These are phyloP conservation scores for Patella caerulea DNA, from an alignment of 2,888 invertebrate genomes.

Conservation along the genomic window DNA sequence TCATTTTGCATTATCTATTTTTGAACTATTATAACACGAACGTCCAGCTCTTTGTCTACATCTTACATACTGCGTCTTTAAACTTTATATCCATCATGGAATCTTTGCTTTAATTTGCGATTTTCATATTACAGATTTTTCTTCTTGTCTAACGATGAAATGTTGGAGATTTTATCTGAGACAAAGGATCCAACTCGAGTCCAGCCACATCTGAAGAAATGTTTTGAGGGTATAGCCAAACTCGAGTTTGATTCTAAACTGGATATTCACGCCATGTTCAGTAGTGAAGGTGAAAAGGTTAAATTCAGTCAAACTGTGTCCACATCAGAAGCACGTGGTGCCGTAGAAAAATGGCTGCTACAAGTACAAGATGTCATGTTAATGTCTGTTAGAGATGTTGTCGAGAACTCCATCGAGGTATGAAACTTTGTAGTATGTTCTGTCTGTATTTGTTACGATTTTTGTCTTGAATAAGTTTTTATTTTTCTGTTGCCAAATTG, in stretches of 20 bases:
- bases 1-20: too few species aligned
- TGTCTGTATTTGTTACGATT: not conserved
- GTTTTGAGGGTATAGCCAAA: conserved; percentile 83
- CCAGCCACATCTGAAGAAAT: conserved; percentile 72
- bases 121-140: conserved; percentile 62
- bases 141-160: conserved; percentile 72
- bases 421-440: conserved; percentile 22
- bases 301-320: conserved; percentile 82
- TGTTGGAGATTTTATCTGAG: conserved; percentile 72
- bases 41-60: too few species aligned
- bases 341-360: conserved; percentile 89
- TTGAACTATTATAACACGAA: too few species aligned
- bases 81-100: too few species aligned
- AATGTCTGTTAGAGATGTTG: conserved; percentile 79
- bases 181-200: conserved; percentile 72
- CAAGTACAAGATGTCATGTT: conserved; percentile 87
- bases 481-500: not conserved
- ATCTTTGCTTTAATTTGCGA: not conserved
- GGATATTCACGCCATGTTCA: conserved; percentile 90
- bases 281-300: conserved; percentile 83
- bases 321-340: conserved; percentile 83
- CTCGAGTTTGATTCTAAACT: conserved; percentile 88
- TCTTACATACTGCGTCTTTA: too few species aligned
- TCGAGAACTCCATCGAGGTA: conserved; percentile 74
- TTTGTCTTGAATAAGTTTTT: not conserved